Evolutionary conservation across 2,888 invertebrate species (phyloP).

Genomic region (Crossocerus cetratus): DNA sequence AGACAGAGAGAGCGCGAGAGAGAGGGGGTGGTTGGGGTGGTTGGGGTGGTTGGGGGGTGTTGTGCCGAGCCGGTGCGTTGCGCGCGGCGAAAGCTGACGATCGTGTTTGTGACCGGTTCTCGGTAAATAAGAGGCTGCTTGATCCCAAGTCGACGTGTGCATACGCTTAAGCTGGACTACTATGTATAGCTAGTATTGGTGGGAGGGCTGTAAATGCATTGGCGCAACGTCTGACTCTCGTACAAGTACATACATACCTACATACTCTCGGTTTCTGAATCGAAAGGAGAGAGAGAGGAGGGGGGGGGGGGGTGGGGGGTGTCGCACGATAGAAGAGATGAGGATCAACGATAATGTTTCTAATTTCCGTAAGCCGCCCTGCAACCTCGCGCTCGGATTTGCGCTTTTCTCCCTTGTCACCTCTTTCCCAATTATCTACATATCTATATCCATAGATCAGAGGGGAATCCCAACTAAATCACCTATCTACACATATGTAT

Average conservation of each 20-base stretch:
- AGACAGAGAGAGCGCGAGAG: no score
- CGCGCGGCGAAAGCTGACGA: not conserved
- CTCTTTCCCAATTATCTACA: not conserved
- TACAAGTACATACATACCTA: no score
- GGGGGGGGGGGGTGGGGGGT: no score
- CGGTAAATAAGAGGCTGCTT: conserved; percentile 50
- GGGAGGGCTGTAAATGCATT: no score
- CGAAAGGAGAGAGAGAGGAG: conserved; percentile 8
- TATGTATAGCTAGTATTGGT: no score
- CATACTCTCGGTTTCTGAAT: not conserved
- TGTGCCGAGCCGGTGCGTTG: conserved; percentile 7
- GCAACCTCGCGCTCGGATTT: conserved; percentile 4
- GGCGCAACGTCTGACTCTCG: not conserved
- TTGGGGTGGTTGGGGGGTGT: no score
- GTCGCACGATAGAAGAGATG: conserved; percentile 34
- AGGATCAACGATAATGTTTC: conserved; percentile 60
- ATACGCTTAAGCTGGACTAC: not conserved
- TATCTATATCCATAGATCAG: no score
- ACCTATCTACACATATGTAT: no score
- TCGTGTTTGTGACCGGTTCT: conserved; percentile 41
- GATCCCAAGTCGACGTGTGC: conserved; percentile 41
- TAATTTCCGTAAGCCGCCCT: conserved; percentile 59
- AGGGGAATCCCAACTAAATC: no score
- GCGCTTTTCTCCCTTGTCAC: not conserved
- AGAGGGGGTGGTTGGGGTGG: no score